Evolutionary conservation across 1,140 invertebrate genomes (phyloP).

Genomic region (Latrodectus geometricus): DNA sequence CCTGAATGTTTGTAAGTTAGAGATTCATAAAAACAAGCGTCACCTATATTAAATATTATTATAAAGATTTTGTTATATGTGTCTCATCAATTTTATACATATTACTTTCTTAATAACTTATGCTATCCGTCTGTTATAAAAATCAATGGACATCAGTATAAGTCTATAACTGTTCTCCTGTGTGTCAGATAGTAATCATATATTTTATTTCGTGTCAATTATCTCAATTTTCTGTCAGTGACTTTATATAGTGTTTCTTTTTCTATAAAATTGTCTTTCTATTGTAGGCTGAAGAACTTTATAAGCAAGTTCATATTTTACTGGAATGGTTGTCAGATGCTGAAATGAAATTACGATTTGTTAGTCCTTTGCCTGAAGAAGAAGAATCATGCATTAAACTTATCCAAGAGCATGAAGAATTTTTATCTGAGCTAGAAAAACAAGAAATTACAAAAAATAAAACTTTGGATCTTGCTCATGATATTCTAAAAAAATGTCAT

Average conservation of each 20-base stretch:
- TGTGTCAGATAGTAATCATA: too few species aligned
- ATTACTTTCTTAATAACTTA: too few species aligned
- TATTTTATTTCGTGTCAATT: not conserved
- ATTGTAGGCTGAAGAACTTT: conserved; percentile 85
- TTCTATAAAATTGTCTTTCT: not conserved
- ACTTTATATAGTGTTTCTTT: not conserved
- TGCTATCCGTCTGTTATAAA: too few species aligned
- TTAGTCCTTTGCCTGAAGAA: conserved; percentile 87
- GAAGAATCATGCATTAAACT: conserved; percentile 87
- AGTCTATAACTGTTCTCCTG: too few species aligned
- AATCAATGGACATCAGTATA: too few species aligned
- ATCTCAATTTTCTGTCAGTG: not conserved
- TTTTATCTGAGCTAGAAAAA: conserved; percentile 83
- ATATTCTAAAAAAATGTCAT: conserved; percentile 91
- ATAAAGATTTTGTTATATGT: too few species aligned
- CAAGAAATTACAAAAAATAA: conserved; percentile 89
- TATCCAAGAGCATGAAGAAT: conserved; percentile 85
- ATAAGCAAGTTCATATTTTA: conserved; percentile 91
- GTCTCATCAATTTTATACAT: too few species aligned
- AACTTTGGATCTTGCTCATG: conserved; percentile 86
- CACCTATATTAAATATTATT: too few species aligned
- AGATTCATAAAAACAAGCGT: too few species aligned
- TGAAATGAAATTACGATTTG: conserved; percentile 88
- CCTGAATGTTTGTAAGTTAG: too few species aligned
- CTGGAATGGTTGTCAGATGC: conserved; percentile 96